Base-by-base conservation (phyloP, 2,888 invertebrate species). In the Cremastinae sp. region DNA sequence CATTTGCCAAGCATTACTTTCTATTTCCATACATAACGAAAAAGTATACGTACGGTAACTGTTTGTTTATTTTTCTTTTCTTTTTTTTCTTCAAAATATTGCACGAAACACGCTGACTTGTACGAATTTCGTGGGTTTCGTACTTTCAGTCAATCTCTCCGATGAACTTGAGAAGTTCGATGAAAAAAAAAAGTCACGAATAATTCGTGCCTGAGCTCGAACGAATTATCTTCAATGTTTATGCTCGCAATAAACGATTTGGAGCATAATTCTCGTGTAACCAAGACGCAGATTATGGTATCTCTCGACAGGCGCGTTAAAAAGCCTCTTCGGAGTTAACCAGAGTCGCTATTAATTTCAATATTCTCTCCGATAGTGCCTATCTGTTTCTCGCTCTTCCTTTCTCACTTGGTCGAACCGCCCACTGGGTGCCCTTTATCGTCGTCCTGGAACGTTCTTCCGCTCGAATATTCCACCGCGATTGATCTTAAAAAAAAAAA, bases 1-100 rank as follows among this genome's bases (percentile, higher is more conserved):
- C 28, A 5, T 16, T 41, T 45, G 49, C 54, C 22, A 45, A 51
- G 9, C 41, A 53, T 54, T 56, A 84, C 84, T 84, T 84, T 84
- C 83, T 84, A 84, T 83, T 82, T 84, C 78, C 81, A 71, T 66
- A 81, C 82, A 84, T 84, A n/a, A n/a, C n/a, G n/a, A n/a, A n/a
- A n/a, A 10, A 38, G n/a, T 1, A 38, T n/a, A 45, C 7, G 16
- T 28, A 45, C 16, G 14, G 12, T n/a, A 45, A 14, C 7, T 16
- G 0, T 45, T 45, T 45, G 1, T 14, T 45, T 14, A 12, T 45
- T 45, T 47, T 47, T 47, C 18, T 8, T 0, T 14, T 14, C 9
- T 16, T 8, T 10, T 12, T 47, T 47, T 47, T 9, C 14, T 49
- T 53, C 22, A 2, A 53, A 4, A 4, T 22, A 22, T 51, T 51